Conservation (phyloP, 2,888 invertebrate species). For the Acleris holmiana region DNA sequence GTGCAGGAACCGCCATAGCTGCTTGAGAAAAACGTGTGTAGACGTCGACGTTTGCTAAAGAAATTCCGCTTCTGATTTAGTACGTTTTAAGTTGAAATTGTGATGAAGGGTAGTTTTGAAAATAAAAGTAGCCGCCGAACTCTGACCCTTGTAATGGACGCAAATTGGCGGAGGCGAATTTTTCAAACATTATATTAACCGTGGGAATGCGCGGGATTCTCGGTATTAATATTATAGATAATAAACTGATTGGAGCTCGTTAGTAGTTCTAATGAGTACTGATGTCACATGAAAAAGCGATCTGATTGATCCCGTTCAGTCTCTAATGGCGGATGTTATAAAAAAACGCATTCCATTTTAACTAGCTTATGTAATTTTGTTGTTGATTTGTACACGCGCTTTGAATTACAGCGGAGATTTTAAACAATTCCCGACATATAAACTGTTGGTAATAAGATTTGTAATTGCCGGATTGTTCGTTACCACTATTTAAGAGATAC, state of each 20-base stretch:
- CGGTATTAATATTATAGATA: conserved; percentile 23
- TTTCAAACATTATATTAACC: conserved; percentile 53
- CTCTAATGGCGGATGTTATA: conserved; percentile 11
- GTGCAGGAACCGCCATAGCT: conserved; percentile 46
- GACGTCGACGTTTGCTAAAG: conserved; percentile 15
- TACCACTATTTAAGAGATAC: too few relatives aligned
- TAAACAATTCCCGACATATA: conserved; percentile 20
- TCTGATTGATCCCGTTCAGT: conserved; percentile 22
- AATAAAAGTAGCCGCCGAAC: conserved; percentile 59
- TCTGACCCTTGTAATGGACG: conserved; percentile 70
- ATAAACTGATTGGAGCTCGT: conserved; percentile 13
- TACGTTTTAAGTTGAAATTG: conserved; percentile 3
- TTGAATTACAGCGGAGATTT: conserved; percentile 13
- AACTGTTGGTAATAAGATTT: conserved; percentile 26
- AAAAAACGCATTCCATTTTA: conserved; percentile 22
- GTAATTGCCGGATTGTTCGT: conserved; percentile 12
- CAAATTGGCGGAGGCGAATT: conserved; percentile 72
- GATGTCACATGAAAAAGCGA: conserved; percentile 27
- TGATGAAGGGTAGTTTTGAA: conserved; percentile 41
- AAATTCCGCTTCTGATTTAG: conserved; percentile 8
- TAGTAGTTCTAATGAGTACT: conserved; percentile 13
- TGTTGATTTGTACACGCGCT: conserved; percentile 23
- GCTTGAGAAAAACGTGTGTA: conserved; percentile 11
- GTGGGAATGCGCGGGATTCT: conserved; percentile 47
- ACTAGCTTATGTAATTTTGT: conserved; percentile 16